phyloP scores from a whole-genome alignment of 2,888 invertebrate genomes.

The Apotomis turbidana region DNA sequence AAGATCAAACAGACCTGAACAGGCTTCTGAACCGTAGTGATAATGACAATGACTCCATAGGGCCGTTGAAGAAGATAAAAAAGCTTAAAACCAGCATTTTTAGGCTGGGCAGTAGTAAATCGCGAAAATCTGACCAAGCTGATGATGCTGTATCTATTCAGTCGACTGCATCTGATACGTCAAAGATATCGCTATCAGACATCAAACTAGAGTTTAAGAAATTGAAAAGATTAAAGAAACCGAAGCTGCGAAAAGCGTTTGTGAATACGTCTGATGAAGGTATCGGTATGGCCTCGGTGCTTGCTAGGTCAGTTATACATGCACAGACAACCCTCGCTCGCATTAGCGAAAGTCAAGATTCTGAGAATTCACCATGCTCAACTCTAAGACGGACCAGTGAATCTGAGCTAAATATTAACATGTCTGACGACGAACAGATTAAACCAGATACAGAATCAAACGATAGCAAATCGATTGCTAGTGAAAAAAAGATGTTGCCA shows the following conservation, averaged over 20 bases:
- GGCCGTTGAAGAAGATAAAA: constrained; percentile 81
- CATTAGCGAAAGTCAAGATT: constrained; percentile 83
- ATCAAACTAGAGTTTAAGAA: constrained; percentile 74
- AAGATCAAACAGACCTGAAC: constrained; percentile 75
- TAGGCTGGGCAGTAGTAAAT: constrained; percentile 84
- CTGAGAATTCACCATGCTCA: constrained; percentile 72
- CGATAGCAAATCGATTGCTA: constrained; percentile 43
- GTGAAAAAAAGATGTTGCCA: constrained; percentile 54
- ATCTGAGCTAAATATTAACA: constrained; percentile 67
- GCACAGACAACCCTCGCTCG: constrained; percentile 84
- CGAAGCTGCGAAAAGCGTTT: constrained; percentile 65
- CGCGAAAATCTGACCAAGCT: constrained; percentile 79
- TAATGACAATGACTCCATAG: constrained; percentile 77
- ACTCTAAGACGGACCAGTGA: constrained; percentile 72
- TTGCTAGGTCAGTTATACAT: constrained; percentile 86
- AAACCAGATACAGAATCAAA: constrained; percentile 45
- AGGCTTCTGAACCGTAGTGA: constrained; percentile 82
- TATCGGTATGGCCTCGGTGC: constrained; percentile 86
- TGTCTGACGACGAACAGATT: constrained; percentile 61
- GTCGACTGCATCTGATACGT: constrained; percentile 79
- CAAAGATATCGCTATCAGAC: constrained; percentile 73
- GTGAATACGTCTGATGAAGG: constrained; percentile 75
- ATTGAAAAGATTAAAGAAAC: constrained; percentile 72
- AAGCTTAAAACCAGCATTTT: constrained; percentile 86
- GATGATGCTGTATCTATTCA: constrained; percentile 81